Evolutionary conservation across 2,888 invertebrate genomes (phyloP), one percentile per base, ranked within the genome.

Genomic region (Pachydiplax longipennis): DNA sequence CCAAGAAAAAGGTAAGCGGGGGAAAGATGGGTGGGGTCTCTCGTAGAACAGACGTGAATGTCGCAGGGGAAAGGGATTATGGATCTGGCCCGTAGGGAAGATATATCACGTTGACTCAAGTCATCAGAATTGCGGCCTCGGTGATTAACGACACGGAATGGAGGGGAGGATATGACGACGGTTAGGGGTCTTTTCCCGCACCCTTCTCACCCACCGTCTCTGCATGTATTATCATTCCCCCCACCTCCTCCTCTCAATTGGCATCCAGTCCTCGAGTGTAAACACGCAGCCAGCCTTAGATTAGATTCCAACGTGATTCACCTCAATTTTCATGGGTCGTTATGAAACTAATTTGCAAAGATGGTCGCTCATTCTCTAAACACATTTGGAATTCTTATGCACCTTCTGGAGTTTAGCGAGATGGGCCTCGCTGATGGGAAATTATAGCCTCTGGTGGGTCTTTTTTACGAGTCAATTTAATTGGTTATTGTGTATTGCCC

Each of bases 81-180:
- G 87, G 87, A 87, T 87, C 87, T 83, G 83, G 83, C 58, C 58
- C 87, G 40, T 61, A 87, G 87, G 87, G 87, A 65, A 87, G 87
- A 87, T 87, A 87, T 87, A 87, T 87, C 87, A 87, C 87, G 87
- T 87, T 87, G 87, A 87, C 87, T 87, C 87, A 87, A 87, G 87
- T 87, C 87, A 87, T 87, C 87, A 87, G 87, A 87, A 87, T 87
- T 87, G 87, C 61, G 87, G 87, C 87, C 87, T 87, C 87, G 18
- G 87, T 87, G 87, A 87, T 87, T 87, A 87, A 87, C 87, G 87
- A 87, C 87, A 61, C 35, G 37, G 73, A 25, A 31, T 31, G 73
- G 73, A 25, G 73, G 73, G 61, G 3, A 22, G 83, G 65, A 87
- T 61, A 87, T 87, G 87, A 65, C 58, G 37, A 10, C 61, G 58